Conservation (phyloP, 2,113 vertebrate genomes). For the Tiliqua scincoides region DNA sequence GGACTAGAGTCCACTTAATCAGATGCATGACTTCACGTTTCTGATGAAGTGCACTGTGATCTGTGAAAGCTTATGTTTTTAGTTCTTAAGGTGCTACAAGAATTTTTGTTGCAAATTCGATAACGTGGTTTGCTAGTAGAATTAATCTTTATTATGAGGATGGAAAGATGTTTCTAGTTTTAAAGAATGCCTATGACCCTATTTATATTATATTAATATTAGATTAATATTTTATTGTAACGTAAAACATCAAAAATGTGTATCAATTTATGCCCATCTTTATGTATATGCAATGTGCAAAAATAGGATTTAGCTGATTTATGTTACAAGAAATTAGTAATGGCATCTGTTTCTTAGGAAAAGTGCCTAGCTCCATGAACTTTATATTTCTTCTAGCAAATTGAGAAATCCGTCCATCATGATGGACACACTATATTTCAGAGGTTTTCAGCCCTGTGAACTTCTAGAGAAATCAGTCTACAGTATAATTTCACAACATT, state of each 20-base stretch:
- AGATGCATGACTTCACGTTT: too few relatives aligned
- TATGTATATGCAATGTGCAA: background rate
- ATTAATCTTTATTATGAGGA: background rate
- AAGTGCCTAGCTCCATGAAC: background rate
- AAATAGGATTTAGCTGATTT: background rate
- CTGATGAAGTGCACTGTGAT: too few relatives aligned
- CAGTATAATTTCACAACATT: background rate
- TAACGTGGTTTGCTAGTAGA: background rate
- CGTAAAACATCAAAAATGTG: background rate
- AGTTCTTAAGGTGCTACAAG: too few relatives aligned
- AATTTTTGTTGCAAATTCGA: too few relatives aligned
- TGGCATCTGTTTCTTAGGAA: background rate
- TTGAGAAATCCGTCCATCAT: background rate
- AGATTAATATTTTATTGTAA: background rate
- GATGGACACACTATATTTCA: slow-evolving; percentile 25
- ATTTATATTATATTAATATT: slow-evolving; percentile 39
- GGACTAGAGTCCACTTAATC: too few relatives aligned
- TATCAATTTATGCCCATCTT: background rate
- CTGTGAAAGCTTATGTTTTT: too few relatives aligned
- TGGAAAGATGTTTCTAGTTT: background rate
- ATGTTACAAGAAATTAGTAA: background rate
- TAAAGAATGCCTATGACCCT: background rate
- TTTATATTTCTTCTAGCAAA: too few relatives aligned
- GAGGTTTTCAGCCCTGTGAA: background rate
- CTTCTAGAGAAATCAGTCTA: background rate